These are phyloP conservation scores for Tetragonisca angustula DNA, from an alignment of 2,888 invertebrate genomes.

Conservation along the genomic window DNA sequence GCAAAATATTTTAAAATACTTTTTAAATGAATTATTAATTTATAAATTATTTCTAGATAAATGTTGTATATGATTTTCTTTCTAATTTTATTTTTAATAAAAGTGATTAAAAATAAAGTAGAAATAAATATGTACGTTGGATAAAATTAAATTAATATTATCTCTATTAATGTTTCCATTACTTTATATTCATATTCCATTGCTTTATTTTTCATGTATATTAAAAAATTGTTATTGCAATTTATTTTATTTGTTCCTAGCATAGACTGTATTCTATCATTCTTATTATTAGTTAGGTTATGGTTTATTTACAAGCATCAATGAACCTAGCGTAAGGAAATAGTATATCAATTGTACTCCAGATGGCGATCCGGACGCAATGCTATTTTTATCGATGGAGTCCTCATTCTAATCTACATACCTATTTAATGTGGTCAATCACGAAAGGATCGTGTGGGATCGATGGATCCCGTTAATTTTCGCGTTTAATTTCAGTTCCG, in stretches of 20 bases:
- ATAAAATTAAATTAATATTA: not conserved
- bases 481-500: conserved; percentile 56
- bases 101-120: not conserved
- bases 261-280: too few species aligned
- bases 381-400: not conserved
- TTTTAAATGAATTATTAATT: too few species aligned
- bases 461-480: conserved; percentile 63
- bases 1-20: too few species aligned
- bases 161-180: not conserved
- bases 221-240: not conserved
- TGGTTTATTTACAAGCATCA: not conserved
- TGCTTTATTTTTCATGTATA: not conserved
- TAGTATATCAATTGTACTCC: not conserved
- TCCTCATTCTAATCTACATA: conserved; percentile 15
- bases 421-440: conserved; percentile 6
- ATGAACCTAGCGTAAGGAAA: not conserved
- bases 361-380: conserved; percentile 15
- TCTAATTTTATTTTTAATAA: too few species aligned
- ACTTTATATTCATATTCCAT: not conserved
- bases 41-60: too few species aligned
- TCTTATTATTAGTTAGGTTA: not conserved
- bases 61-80: too few species aligned
- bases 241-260: not conserved
- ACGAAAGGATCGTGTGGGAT: conserved; percentile 34
- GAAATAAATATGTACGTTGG: not conserved